phyloP scores from a whole-genome alignment of 2,797 vertebrate genomes.

The Onychomys leucogaster region DNA sequence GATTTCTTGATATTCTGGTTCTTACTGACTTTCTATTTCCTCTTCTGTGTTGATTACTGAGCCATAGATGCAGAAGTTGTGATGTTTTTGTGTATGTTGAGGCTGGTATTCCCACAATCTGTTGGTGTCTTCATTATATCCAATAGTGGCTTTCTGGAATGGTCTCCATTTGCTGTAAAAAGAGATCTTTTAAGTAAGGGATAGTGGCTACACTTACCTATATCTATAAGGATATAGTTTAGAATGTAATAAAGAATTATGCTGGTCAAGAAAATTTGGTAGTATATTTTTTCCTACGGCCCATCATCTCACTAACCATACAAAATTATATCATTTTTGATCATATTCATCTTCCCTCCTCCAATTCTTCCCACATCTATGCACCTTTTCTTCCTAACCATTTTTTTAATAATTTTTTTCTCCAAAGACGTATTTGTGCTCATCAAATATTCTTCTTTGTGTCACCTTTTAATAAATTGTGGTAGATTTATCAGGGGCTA shows the following conservation, averaged over 20 bases:
- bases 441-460: background rate
- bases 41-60: background rate
- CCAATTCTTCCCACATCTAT: background rate
- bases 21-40: background rate
- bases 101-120: background rate
- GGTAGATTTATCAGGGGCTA: background rate
- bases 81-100: too few species aligned
- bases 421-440: background rate
- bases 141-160: background rate
- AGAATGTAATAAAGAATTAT: background rate
- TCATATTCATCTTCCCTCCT: background rate
- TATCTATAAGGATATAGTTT: background rate
- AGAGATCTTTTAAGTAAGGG: background rate
- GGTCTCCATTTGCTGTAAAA: background rate
- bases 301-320: background rate
- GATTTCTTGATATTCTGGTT: background rate
- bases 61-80: too few species aligned
- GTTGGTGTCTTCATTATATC: background rate
- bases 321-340: background rate
- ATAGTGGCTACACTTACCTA: background rate
- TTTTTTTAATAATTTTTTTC: background rate
- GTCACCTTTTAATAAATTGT: background rate
- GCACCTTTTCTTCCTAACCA: background rate
- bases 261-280: background rate
- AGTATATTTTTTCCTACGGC: background rate